A percentile compares a stretch with the other conserved stretches of the same genome.
phyloP scores from a whole-genome alignment of 2,113 vertebrate species.

The Rhegmatorhina hoffmannsi region DNA sequence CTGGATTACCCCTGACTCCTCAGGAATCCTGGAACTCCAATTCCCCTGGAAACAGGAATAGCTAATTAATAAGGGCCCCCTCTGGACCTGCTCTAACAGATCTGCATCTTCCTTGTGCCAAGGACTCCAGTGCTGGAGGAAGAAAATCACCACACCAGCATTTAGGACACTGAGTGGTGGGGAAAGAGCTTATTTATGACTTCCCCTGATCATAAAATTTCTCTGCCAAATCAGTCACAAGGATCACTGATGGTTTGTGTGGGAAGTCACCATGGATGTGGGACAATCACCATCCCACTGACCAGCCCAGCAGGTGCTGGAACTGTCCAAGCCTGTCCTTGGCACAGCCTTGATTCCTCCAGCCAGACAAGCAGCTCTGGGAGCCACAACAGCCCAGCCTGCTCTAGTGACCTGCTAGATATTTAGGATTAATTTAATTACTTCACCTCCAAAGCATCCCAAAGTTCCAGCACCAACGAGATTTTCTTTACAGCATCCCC shows the following conservation, averaged over 20 bases:
- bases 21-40: background rate
- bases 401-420: background rate
- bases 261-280: background rate
- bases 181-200: background rate
- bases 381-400: background rate
- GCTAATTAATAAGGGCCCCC: slow-evolving; percentile 3
- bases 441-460: background rate
- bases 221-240: background rate
- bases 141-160: background rate
- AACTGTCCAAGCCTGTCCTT: background rate
- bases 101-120: background rate
- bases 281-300: background rate
- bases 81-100: background rate
- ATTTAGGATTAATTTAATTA: slow-evolving; percentile 20
- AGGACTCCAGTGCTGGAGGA: background rate
- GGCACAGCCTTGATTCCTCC: background rate
- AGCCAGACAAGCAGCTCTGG: background rate
- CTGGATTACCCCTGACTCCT: background rate
- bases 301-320: background rate
- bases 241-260: background rate
- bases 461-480: background rate
- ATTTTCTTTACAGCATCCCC: background rate
- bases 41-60: background rate
- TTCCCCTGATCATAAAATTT: background rate
- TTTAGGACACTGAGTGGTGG: background rate